These are phyloP conservation scores for Colistium nudipinnis DNA, from an alignment of 2,113 vertebrate genomes.

Conservation along the genomic window DNA sequence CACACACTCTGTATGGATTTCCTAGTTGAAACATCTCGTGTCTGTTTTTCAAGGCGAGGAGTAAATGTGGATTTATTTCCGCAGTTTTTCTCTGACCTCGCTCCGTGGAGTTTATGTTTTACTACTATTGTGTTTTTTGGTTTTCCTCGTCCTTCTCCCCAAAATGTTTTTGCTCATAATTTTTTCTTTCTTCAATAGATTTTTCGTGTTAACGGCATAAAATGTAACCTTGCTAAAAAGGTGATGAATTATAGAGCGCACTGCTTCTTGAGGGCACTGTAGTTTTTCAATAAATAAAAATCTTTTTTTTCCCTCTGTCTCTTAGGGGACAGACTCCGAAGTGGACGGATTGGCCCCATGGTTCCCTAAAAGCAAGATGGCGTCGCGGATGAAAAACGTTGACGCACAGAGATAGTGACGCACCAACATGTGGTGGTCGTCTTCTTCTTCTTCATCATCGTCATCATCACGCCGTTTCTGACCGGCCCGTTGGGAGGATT, in stretches of 20 bases:
- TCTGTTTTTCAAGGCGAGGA: neutral
- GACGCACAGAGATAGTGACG: slow-evolving; percentile 32
- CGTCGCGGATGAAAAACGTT: no score
- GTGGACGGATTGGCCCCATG: neutral
- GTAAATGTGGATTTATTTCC: slow-evolving; percentile 5
- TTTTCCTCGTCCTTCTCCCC: no score
- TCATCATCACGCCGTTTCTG: no score
- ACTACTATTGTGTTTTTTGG: neutral
- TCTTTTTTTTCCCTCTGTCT: slow-evolving; percentile 34
- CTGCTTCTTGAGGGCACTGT: no score
- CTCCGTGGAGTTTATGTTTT: neutral
- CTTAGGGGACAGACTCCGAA: slow-evolving; percentile 48
- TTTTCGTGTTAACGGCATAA: no score
- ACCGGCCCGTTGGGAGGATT: no score
- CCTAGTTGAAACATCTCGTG: neutral
- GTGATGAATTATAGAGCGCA: no score
- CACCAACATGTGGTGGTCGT: slow-evolving; percentile 22
- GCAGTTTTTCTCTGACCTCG: neutral
- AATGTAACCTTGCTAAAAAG: no score
- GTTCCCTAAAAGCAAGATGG: no score
- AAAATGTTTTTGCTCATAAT: neutral
- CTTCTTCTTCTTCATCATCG: slow-evolving; percentile 4
- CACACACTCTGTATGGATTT: neutral
- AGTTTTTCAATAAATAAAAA: no score
- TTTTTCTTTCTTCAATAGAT: neutral